These are phyloP conservation scores for Sigmodon hispidus DNA, from an alignment of 2,113 vertebrate genomes.

Conservation along the genomic window DNA sequence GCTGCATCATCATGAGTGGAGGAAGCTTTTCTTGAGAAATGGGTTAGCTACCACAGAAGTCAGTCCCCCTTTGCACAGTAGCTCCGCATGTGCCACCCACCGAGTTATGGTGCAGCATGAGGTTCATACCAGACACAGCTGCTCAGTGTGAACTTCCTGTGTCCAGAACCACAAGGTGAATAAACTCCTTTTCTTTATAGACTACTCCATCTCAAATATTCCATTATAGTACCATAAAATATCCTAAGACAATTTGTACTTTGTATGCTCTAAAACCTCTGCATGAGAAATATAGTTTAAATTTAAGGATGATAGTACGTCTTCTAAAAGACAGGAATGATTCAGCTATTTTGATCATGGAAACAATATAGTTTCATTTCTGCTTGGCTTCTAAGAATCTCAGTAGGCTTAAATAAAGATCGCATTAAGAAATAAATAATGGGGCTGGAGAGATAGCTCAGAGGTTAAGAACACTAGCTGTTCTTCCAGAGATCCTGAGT, in stretches of 20 bases:
- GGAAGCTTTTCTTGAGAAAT: neutral
- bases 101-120: neutral
- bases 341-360: conserved; percentile 32
- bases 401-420: conserved; percentile 48
- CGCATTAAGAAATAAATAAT: neutral
- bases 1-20: neutral
- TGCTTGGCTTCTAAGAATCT: neutral
- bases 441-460: too few species aligned
- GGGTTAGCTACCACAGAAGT: neutral
- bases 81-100: neutral
- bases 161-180: neutral
- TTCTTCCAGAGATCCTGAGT: too few species aligned
- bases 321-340: neutral
- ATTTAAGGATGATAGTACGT: conserved; percentile 6
- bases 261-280: neutral
- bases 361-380: conserved; percentile 38
- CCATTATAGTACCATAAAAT: neutral
- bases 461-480: too few species aligned
- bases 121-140: neutral
- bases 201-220: neutral
- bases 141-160: too few species aligned
- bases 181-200: neutral
- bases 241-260: neutral
- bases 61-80: neutral
- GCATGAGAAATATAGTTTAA: neutral